Evolutionary conservation across 2,113 vertebrate species (phyloP), one percentile per base, ranked within the genome.

Genomic region (Isichthys henryi): DNA sequence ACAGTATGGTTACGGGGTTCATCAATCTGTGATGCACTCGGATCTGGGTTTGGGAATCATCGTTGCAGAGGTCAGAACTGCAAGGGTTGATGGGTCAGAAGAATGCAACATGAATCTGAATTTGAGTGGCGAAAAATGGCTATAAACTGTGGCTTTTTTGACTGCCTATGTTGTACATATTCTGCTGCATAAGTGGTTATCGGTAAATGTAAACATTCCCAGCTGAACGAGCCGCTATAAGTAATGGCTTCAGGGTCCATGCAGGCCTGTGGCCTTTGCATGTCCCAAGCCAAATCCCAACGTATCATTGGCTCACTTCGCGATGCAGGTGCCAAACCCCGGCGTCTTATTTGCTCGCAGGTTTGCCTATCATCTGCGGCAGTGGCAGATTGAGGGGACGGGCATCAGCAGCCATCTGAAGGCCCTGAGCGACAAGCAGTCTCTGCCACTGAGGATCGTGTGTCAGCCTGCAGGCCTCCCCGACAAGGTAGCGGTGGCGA

Each of bases 321-420:
- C 9, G 39, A 52, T 70, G 35, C 83, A 1, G 58, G 82, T 45
- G 39, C 52, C 23, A n/a, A 31, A 39, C 17, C 35, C 45, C 15
- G 10, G 19, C n/a, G 9, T 48, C 83, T 31, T 74, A 10, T 13
- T 17, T 39, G 92, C 8, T 3, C 15, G 56, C 94, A 99, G 98
- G 95, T 99, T 99, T 95, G 98, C 98, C 0, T 99, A 99, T 93
- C 98, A 99, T 93, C 96, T 99, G 91, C 95, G 98, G 9, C 98
- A 99, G 93, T 99, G 98, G 98, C 98, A 99, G 95, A 99, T 99
- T 88, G 98, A 99, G 93, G 98, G 98, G 53, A 99, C 97, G 46
- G 98, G 98, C 11, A 99, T 99, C 94, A 98, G 98, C 96, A 99
- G 98, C 93, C 98, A 99, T 93, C 96, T 99, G 92, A 99, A 99